Conservation (phyloP, 2,797 vertebrate species). For the Pogoniulus pusillus region DNA sequence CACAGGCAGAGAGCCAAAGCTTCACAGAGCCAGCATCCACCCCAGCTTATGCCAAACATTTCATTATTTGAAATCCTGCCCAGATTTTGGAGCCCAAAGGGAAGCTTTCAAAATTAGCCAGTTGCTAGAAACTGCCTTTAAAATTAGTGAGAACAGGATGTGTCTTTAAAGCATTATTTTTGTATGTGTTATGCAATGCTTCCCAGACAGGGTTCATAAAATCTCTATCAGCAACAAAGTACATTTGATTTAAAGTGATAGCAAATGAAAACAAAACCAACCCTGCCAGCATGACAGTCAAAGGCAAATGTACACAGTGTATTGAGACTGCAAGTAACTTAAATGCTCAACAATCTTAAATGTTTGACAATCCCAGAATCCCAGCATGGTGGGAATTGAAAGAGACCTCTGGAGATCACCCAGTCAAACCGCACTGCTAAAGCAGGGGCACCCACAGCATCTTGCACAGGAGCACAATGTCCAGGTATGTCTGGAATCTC, state of each 20-base stretch:
- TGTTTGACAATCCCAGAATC: no score
- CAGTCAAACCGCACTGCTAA: no score
- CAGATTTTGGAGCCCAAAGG: not conserved
- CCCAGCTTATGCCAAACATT: not conserved
- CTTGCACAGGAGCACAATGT: no score
- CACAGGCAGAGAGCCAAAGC: not conserved
- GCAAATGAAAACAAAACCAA: not conserved
- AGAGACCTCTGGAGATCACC: no score
- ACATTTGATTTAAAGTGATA: not conserved
- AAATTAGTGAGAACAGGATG: not conserved
- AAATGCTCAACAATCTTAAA: no score
- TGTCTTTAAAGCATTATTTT: not conserved
- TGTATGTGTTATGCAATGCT: not conserved
- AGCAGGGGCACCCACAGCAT: no score
- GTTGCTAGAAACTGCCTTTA: not conserved
- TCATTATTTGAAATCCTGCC: not conserved
- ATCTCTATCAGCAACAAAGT: not conserved
- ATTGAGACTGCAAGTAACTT: not conserved
- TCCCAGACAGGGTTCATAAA: not conserved
- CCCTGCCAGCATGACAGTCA: not conserved
- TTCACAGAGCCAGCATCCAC: not conserved
- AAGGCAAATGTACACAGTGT: accelerated
- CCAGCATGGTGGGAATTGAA: no score
- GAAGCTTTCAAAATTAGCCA: not conserved
- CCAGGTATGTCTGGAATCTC: no score